A percentile compares a stretch with the other conserved stretches of the same genome.
phyloP scores from a whole-genome alignment of 2,888 invertebrate genomes.

The Iselma pallidipennis region DNA sequence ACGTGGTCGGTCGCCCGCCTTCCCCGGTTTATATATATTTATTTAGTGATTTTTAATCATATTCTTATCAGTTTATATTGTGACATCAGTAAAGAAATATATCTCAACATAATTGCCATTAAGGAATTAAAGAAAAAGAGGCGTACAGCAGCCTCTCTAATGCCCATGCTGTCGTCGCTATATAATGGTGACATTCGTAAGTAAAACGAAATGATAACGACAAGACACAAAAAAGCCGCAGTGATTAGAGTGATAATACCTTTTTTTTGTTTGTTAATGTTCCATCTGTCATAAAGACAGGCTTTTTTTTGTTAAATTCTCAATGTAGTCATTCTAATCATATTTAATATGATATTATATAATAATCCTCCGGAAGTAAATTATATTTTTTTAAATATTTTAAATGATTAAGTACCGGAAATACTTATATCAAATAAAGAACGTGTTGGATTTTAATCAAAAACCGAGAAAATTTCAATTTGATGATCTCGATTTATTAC shows the following conservation, averaged over 20 bases:
- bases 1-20: too few species aligned
- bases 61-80: too few species aligned
- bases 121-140: constrained; percentile 34
- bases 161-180: constrained; percentile 51
- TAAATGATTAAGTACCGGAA: background rate
- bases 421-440: background rate
- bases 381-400: too few species aligned
- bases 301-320: background rate
- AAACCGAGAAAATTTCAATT: too few species aligned
- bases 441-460: background rate
- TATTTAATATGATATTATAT: too few species aligned
- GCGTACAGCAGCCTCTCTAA: constrained; percentile 44
- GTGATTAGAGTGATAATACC: too few species aligned
- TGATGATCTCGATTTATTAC: too few species aligned
- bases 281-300: background rate
- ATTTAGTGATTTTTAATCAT: too few species aligned
- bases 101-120: constrained; percentile 31
- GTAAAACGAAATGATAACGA: constrained; percentile 10
- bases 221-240: too few species aligned
- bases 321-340: background rate
- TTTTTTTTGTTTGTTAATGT: too few species aligned
- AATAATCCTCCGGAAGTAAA: too few species aligned
- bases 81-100: constrained; percentile 13
- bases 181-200: constrained; percentile 46
- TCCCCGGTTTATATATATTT: too few species aligned